Evolutionary conservation across 64 coral and sea anemone genomes (phyloP).

Genomic region (Orbicella faveolata): DNA sequence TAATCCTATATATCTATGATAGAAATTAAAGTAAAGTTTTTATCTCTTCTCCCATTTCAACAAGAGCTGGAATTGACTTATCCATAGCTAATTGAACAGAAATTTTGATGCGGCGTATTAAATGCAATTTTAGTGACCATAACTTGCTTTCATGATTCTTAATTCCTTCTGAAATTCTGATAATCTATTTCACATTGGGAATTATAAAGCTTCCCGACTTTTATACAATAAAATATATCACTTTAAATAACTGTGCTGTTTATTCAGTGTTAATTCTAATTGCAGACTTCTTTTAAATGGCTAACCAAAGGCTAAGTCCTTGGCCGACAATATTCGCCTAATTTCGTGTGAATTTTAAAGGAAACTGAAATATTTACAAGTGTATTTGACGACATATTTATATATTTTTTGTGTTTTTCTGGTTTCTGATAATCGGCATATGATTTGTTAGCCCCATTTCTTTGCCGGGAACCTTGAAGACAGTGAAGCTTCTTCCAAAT

Average conservation of each 20-base stretch:
- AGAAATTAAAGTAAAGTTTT: not conserved
- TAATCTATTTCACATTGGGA: not conserved
- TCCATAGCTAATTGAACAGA: not conserved
- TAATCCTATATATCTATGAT: slow-evolving; percentile 17
- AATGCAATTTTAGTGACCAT: not conserved
- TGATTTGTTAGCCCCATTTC: not conserved
- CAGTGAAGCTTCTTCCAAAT: not conserved
- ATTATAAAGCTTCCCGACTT: not conserved
- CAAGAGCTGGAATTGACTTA: slow-evolving; percentile 12
- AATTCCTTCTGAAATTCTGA: not conserved
- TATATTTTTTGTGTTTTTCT: not conserved
- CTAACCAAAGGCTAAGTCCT: not conserved
- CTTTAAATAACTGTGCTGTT: not conserved
- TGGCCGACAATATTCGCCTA: not conserved
- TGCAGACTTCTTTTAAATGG: not conserved
- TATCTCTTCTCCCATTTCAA: not conserved
- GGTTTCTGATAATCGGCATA: not conserved
- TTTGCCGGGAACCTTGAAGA: not conserved
- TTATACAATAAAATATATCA: not conserved
- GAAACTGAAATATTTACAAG: not conserved
- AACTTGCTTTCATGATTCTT: not conserved
- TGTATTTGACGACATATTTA: not conserved
- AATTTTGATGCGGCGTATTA: slow-evolving; percentile 11
- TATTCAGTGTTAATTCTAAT: not conserved
- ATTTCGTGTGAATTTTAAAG: not conserved